Evolutionary conservation across 2,888 invertebrate species (phyloP).

Genomic region (Agrochola macilenta): DNA sequence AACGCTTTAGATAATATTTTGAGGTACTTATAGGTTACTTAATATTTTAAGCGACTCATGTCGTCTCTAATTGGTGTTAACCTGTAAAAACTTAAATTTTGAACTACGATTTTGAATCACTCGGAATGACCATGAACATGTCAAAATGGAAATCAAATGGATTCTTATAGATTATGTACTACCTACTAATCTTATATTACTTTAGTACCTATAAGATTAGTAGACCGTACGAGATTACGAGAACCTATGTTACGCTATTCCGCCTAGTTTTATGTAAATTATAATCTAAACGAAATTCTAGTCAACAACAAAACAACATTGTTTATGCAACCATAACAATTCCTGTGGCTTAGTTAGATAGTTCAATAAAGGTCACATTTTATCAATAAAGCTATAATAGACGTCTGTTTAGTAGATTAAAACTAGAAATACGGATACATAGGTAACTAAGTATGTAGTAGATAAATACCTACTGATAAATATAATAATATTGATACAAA

Average conservation of each 20-base stretch:
- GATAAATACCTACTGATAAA: slow-evolving; percentile 1
- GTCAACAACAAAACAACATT: neutral
- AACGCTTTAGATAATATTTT: neutral
- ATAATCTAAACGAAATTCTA: neutral
- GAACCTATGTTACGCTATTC: neutral
- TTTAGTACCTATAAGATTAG: too few species aligned
- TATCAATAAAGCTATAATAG: slow-evolving; percentile 22
- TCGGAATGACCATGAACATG: neutral
- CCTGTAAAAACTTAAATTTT: too few species aligned
- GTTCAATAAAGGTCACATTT: slow-evolving; percentile 39
- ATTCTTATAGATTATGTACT: neutral
- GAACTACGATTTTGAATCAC: neutral
- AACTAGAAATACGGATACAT: neutral
- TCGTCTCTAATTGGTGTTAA: too few species aligned
- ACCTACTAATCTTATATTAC: too few species aligned
- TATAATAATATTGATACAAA: slow-evolving; percentile 17
- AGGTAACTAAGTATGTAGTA: neutral
- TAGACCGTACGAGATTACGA: too few species aligned
- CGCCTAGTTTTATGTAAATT: neutral
- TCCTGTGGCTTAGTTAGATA: neutral
- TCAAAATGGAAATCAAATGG: neutral
- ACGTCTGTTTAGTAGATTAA: slow-evolving; percentile 3
- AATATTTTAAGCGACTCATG: too few species aligned
- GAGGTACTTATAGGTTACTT: too few species aligned
- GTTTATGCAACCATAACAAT: slow-evolving; percentile 2